Percentiles rank a stretch among this genome's conserved stretches.
Evolutionary conservation across 2,888 invertebrate genomes (phyloP).

Genomic region (Amblyjoppa proteus): DNA sequence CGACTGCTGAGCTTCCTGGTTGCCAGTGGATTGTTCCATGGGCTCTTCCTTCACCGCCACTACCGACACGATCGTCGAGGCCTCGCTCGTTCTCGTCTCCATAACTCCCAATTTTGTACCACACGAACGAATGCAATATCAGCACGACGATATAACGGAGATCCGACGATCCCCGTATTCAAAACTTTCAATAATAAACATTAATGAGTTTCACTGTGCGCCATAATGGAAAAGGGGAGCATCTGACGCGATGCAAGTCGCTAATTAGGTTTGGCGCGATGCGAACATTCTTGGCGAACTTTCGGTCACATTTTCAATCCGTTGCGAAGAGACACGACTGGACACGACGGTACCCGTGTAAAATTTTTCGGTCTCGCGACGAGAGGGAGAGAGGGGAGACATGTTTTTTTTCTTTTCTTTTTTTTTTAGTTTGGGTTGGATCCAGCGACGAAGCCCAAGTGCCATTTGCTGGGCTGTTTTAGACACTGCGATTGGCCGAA

Average conservation of each 20-base stretch:
- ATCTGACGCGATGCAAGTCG: slow-evolving; percentile 58
- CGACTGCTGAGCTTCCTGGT: slow-evolving; percentile 76
- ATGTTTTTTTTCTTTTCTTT: too few relatives aligned
- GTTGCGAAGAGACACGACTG: neutral
- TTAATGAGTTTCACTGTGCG: slow-evolving; percentile 53
- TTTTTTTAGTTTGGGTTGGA: too few relatives aligned
- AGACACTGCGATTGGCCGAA: too few relatives aligned
- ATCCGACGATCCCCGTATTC: slow-evolving; percentile 32
- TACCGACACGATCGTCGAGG: slow-evolving; percentile 72
- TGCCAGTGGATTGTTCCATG: slow-evolving; percentile 74
- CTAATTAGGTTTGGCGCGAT: slow-evolving; percentile 63
- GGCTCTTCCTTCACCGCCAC: slow-evolving; percentile 80
- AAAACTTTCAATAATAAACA: slow-evolving; percentile 59
- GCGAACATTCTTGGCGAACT: slow-evolving; percentile 44
- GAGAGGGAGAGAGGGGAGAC: too few relatives aligned
- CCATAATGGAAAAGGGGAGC: slow-evolving; percentile 55
- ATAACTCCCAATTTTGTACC: slow-evolving; percentile 36
- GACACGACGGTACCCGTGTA: too few relatives aligned
- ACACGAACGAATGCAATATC: neutral
- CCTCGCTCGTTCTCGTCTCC: slow-evolving; percentile 71
- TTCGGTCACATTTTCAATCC: slow-evolving; percentile 29
- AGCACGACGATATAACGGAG: neutral
- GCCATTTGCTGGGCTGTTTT: too few relatives aligned
- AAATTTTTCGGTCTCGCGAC: too few relatives aligned
- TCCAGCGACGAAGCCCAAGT: too few relatives aligned